Evolutionary conservation across 2,888 invertebrate species (phyloP).

Genomic region (Troides helena): DNA sequence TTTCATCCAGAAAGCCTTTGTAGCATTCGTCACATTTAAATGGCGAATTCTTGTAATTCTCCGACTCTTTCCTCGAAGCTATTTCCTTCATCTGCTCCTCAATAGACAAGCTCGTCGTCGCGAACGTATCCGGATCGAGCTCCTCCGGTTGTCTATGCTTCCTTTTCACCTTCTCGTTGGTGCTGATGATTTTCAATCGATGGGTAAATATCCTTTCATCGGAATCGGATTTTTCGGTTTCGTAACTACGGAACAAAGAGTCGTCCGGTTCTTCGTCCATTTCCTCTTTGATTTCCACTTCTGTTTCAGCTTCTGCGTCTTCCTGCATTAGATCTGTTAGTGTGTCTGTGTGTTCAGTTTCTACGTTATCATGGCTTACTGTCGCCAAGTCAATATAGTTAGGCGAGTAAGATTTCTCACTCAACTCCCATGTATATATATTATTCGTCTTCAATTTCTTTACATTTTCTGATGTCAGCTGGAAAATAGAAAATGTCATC

Average conservation of each 20-base stretch:
- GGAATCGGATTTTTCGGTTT: not conserved
- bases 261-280: not conserved
- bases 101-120: conserved; percentile 3
- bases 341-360: not conserved
- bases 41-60: conserved; percentile 26
- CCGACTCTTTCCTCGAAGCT: conserved; percentile 19
- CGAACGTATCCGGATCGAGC: not conserved
- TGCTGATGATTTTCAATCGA: not conserved
- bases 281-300: not conserved
- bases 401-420: not conserved
- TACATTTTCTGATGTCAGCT: not conserved
- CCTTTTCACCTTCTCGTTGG: not conserved
- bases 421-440: not conserved
- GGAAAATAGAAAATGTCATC: not conserved
- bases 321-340: not conserved
- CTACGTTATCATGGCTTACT: not conserved
- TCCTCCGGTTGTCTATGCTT: not conserved
- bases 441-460: not conserved
- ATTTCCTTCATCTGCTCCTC: conserved; percentile 27
- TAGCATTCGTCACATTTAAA: conserved; percentile 28
- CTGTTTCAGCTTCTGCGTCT: not conserved
- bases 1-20: conserved; percentile 29
- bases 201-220: not conserved
- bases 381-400: conserved; percentile 2
- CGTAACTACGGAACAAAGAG: not conserved